A percentile compares a stretch with the other conserved stretches of the same genome.
phyloP scores from a whole-genome alignment of 2,113 vertebrate species.

The Nerophis ophidion region DNA sequence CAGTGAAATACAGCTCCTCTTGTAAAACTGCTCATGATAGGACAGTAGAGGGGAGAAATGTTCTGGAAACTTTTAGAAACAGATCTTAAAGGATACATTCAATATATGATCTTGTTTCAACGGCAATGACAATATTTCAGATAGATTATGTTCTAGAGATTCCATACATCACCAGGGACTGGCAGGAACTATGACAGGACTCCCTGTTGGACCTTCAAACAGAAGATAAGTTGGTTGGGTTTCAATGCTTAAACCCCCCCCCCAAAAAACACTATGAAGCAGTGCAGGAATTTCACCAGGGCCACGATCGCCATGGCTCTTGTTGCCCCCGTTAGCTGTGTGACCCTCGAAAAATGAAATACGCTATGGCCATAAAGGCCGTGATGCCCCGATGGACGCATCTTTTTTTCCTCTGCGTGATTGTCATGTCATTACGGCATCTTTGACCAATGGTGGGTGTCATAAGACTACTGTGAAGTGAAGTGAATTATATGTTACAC shows the following conservation, averaged over 20 bases:
- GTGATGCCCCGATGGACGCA: no score
- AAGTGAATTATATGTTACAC: no score
- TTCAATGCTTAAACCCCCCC: slow-evolving; percentile 39
- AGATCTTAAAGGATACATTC: background rate
- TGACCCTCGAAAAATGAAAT: no score
- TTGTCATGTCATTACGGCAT: no score
- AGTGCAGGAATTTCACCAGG: no score
- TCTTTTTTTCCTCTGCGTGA: no score
- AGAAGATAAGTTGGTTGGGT: slow-evolving; percentile 35
- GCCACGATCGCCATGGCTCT: no score
- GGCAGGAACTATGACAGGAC: slow-evolving; percentile 44
- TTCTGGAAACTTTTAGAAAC: slow-evolving; percentile 27
- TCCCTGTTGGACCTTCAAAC: slow-evolving; percentile 24
- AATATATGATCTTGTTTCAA: slow-evolving; percentile 9
- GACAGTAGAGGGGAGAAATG: slow-evolving; percentile 3
- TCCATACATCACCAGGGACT: slow-evolving; percentile 31
- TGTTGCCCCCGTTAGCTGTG: no score
- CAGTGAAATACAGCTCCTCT: slow-evolving; percentile 12
- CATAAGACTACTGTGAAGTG: no score
- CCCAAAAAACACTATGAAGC: background rate
- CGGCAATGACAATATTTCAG: slow-evolving; percentile 9
- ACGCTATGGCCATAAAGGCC: no score
- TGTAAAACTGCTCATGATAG: slow-evolving; percentile 4
- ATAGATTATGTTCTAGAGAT: slow-evolving; percentile 21
- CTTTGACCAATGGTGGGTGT: no score